Base-by-base conservation (phyloP, 1,140 invertebrate species). In the Lordiphosa collinella region DNA sequence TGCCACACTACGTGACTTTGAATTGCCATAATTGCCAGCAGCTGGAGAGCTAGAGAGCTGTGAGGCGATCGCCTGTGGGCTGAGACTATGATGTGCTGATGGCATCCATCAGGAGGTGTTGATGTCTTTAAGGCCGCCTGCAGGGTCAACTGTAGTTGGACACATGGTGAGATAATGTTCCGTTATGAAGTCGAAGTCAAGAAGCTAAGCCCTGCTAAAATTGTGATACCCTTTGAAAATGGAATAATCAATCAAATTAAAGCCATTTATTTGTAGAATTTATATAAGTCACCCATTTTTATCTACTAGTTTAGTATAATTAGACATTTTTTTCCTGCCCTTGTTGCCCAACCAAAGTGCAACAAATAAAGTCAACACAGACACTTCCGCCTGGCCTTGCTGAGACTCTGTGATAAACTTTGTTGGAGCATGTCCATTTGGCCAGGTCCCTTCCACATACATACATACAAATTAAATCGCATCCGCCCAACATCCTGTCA, bases 401-500 rank as follows among this genome's bases (percentile, higher is more conserved):
- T 51, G 18, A 22, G 18, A 22, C 18, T 22, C 50, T 29, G 16
- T 31, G 13, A 49, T 58, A 79, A 82, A 63, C 36, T 67, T 82
- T 65, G 47, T 51, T 60, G 38, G 47, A 59, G 36, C 53, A 64
- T 50, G 34, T 36, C n/a, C n/a, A n/a, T n/a, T n/a, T n/a, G n/a
- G n/a, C n/a, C n/a, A n/a, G n/a, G n/a, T n/a, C 56, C 44, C 36
- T 46, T 52, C 4, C 18, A 22, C 18, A 49, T 49, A 56, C 58
- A 52, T 52, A 65, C 53, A 62, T 55, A 82, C 76, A 71, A 80
- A 80, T 80, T 80, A 76, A 80, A 63, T 37, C 47, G 43, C 71
- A 76, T 80, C 75, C 75, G 66, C 43, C 63, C 55, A 53, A 80
- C 66, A 82, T 84, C 76, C 76, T 76, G 78, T 72, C 66, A 76